A percentile compares a stretch with the other conserved stretches of the same genome.
Evolutionary conservation across 2,113 vertebrate species (phyloP).

Genomic region (Lipophrys pholis): DNA sequence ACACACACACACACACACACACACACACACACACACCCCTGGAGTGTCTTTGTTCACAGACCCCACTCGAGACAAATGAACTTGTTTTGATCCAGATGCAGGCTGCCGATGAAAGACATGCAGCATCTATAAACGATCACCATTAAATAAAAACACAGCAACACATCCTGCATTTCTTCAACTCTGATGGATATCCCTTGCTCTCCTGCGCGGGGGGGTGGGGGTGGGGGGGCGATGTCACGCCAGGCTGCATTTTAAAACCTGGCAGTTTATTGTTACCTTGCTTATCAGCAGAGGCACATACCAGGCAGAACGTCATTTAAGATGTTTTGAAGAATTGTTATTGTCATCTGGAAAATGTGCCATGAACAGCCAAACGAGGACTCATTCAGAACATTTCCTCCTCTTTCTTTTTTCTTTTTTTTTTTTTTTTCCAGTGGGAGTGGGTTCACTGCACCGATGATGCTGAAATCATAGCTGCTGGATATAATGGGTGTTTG

Average conservation of each 20-base stretch:
- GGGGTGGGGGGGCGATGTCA: conserved; percentile 6
- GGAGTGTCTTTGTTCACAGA: conserved; percentile 30
- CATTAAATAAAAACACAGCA: conserved; percentile 43
- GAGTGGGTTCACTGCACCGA: conserved; percentile 20
- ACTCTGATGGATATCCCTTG: background rate
- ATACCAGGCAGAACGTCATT: conserved; percentile 56
- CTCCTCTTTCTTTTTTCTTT: conserved; percentile 22
- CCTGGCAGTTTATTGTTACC: conserved; percentile 51
- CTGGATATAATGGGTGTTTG: conserved; percentile 49
- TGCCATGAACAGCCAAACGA: conserved; percentile 52
- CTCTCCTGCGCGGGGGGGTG: conserved; percentile 20
- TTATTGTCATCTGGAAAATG: conserved; percentile 66
- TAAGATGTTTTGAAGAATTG: conserved; percentile 61
- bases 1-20: too few species aligned
- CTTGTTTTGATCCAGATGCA: conserved; percentile 41
- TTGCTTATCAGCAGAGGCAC: conserved; percentile 56
- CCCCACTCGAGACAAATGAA: conserved; percentile 38
- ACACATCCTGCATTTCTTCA: conserved; percentile 35
- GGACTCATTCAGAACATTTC: conserved; percentile 19
- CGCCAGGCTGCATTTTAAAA: conserved; percentile 45
- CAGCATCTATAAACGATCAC: conserved; percentile 28
- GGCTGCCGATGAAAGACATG: conserved; percentile 11
- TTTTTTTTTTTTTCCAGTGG: conserved; percentile 9
- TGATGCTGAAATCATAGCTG: conserved; percentile 44
- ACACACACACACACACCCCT: background rate